Percentiles rank a stretch among this genome's conserved stretches.
Evolutionary conservation across 2,888 invertebrate species (phyloP).

Genomic region (Octodonta nipae): DNA sequence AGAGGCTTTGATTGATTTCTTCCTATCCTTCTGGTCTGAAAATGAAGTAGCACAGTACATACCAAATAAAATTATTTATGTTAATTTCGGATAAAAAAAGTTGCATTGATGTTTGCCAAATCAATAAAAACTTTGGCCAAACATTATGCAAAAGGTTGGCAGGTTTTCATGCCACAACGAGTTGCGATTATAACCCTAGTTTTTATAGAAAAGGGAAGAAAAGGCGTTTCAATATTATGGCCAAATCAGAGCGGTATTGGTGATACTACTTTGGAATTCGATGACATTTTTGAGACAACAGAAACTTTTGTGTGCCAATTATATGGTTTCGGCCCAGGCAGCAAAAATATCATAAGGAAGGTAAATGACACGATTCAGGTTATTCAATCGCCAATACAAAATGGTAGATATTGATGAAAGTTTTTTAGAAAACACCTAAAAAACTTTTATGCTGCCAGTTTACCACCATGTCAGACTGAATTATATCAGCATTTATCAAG

Average conservation of each 20-base stretch:
- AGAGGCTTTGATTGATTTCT: conserved; percentile 7
- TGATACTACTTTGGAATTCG: no score
- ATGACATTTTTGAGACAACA: no score
- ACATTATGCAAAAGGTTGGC: neutral
- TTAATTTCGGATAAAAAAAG: conserved; percentile 4
- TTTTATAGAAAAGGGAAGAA: conserved; percentile 1
- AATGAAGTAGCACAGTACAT: conserved; percentile 5
- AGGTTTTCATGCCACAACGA: neutral
- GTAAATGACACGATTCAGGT: neutral
- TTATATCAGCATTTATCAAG: conserved; percentile 15
- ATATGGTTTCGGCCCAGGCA: neutral
- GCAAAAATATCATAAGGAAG: neutral
- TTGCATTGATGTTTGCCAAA: neutral
- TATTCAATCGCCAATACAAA: conserved; percentile 4
- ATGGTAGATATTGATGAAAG: neutral
- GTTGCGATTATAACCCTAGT: neutral
- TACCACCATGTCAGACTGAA: conserved; percentile 18
- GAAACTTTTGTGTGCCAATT: no score
- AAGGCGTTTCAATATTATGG: neutral
- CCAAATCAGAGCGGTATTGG: no score
- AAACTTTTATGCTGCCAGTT: conserved; percentile 13
- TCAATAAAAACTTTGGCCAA: neutral
- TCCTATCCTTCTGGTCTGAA: conserved; percentile 6
- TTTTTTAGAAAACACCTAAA: conserved; percentile 9
- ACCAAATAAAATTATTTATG: conserved; percentile 2